Conservation (phyloP, 2,888 invertebrate species). For the Heliconius erato region DNA sequence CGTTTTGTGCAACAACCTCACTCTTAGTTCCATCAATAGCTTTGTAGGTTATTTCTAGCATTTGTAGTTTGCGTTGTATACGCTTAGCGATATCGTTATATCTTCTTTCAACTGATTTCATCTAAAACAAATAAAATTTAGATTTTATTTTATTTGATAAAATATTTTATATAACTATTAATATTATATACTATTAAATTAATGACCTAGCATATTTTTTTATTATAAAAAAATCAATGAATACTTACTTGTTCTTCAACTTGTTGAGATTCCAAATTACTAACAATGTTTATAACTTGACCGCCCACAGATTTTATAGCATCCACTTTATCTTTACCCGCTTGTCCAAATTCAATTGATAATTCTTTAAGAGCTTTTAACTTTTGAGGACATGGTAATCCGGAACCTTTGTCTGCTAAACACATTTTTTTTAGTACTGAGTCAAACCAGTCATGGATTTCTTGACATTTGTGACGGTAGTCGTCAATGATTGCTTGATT, state of each 20-base stretch:
- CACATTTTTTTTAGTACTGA: conserved; percentile 92
- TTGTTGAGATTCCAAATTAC: conserved; percentile 95
- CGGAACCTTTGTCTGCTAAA: conserved; percentile 93
- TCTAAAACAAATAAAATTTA: conserved; percentile 70
- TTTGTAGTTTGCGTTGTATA: conserved; percentile 92
- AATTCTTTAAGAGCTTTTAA: conserved; percentile 90
- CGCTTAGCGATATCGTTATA: conserved; percentile 94
- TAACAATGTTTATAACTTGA: conserved; percentile 91
- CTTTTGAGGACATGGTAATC: conserved; percentile 92
- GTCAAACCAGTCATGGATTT: conserved; percentile 93
- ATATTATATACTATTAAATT: too few relatives aligned
- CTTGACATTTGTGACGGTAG: conserved; percentile 90
- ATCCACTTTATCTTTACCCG: conserved; percentile 90
- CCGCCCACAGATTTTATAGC: conserved; percentile 89
- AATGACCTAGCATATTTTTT: neutral
- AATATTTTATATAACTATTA: neutral
- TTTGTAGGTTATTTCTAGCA: conserved; percentile 93
- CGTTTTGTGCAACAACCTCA: conserved; percentile 92
- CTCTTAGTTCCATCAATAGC: conserved; percentile 92
- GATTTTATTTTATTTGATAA: neutral
- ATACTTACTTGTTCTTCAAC: conserved; percentile 91
- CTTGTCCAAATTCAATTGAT: conserved; percentile 90
- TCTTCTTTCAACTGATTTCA: conserved; percentile 93
- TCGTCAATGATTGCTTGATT: conserved; percentile 92
- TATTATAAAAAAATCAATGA: too few relatives aligned